Evolutionary conservation across 64 coral and sea anemone species (phyloP).

Genomic region (Orbicella faveolata): DNA sequence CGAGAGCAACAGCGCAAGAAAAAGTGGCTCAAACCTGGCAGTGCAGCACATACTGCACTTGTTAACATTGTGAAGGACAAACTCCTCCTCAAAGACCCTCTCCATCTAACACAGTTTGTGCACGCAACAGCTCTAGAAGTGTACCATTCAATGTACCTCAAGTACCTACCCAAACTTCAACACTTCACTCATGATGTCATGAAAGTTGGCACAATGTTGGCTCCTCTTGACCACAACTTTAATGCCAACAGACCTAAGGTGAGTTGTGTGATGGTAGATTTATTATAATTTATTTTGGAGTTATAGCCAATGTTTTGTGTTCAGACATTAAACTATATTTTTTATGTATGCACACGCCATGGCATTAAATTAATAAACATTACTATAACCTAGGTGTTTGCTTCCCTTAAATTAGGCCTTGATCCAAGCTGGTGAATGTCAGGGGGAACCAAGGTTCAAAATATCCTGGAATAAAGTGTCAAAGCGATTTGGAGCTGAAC

Average conservation of each 20-base stretch:
- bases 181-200: constrained; percentile 47
- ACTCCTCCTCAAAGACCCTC: not conserved
- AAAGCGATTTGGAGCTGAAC: constrained; percentile 42
- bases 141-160: constrained; percentile 55
- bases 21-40: constrained; percentile 46
- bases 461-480: constrained; percentile 45
- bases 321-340: too few species aligned
- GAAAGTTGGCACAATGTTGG: constrained; percentile 45
- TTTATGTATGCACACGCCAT: too few species aligned
- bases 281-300: too few species aligned
- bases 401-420: constrained; percentile 6
- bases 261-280: not conserved
- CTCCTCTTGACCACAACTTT: constrained; percentile 51
- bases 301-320: too few species aligned
- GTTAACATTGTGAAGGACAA: constrained; percentile 52
- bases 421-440: constrained; percentile 27
- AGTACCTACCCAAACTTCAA: constrained; percentile 45
- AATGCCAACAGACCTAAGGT: constrained; percentile 51
- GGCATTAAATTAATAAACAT: too few species aligned
- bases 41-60: constrained; percentile 42
- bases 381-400: too few species aligned
- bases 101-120: constrained; percentile 5
- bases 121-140: constrained; percentile 47
- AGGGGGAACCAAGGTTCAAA: constrained; percentile 39
- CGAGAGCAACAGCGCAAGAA: constrained; percentile 20